phyloP scores from a whole-genome alignment of 2,113 vertebrate genomes.

The Hyla sarda region DNA sequence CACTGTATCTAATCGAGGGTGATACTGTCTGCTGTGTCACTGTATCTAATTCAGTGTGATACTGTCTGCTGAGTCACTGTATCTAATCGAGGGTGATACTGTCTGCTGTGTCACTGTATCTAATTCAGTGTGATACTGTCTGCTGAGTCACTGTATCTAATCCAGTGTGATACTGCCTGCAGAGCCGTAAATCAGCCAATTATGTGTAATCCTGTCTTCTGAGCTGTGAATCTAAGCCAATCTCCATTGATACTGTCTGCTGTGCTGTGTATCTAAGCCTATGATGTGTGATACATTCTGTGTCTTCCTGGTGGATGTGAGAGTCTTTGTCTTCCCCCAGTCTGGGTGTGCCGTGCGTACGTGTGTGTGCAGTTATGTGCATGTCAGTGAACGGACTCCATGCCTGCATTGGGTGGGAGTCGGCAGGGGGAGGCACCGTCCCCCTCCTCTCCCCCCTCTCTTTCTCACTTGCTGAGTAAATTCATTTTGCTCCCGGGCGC shows the following conservation, averaged over 20 bases:
- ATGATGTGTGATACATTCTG: background rate
- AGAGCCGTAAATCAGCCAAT: background rate
- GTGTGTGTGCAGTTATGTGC: constrained; percentile 13
- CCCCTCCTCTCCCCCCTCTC: background rate
- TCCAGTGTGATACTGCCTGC: background rate
- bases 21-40: background rate
- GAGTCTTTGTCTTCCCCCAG: background rate
- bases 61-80: background rate
- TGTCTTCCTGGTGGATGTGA: too few species aligned
- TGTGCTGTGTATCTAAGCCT: background rate
- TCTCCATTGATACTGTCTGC: background rate
- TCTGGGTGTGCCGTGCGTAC: constrained; percentile 7
- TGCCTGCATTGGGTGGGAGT: constrained; percentile 34
- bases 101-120: background rate
- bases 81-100: background rate
- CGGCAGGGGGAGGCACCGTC: background rate
- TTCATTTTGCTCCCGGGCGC: background rate
- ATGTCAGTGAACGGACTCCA: background rate
- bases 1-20: background rate
- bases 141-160: background rate
- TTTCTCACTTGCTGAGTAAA: constrained; percentile 31
- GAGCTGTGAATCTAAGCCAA: background rate
- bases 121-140: background rate
- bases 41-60: background rate
- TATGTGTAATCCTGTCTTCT: background rate